phyloP scores from a whole-genome alignment of 2,113 vertebrate genomes.

The Tyto alba region DNA sequence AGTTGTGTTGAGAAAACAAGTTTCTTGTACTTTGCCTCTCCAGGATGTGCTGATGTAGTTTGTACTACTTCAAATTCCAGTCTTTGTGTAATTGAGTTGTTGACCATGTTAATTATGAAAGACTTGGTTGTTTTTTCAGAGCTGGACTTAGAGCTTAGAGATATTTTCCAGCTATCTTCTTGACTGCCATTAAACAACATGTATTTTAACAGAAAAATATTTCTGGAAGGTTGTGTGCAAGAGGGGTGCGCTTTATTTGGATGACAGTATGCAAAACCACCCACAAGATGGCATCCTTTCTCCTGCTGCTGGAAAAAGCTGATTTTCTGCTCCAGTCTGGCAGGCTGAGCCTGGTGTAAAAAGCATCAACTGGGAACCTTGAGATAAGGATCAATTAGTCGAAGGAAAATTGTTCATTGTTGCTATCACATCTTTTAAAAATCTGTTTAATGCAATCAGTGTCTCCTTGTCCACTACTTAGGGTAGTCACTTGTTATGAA shows the following conservation, averaged over 20 bases:
- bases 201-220: neutral
- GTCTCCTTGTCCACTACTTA: neutral
- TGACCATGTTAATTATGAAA: neutral
- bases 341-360: neutral
- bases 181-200: neutral
- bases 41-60: neutral
- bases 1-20: neutral
- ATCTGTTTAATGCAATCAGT: neutral
- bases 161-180: neutral
- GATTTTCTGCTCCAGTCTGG: neutral
- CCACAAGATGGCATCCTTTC: slow-evolving; percentile 32
- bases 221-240: neutral
- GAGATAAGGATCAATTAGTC: neutral
- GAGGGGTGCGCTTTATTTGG: rapidly evolving
- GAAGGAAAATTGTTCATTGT: rapidly evolving
- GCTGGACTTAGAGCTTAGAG: neutral
- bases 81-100: neutral
- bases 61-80: neutral
- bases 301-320: neutral
- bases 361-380: neutral
- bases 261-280: neutral
- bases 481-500: neutral
- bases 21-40: neutral
- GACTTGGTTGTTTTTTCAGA: neutral
- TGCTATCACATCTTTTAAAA: neutral